phyloP scores from a whole-genome alignment of 2,113 vertebrate species.

The Recurvirostra avosetta region DNA sequence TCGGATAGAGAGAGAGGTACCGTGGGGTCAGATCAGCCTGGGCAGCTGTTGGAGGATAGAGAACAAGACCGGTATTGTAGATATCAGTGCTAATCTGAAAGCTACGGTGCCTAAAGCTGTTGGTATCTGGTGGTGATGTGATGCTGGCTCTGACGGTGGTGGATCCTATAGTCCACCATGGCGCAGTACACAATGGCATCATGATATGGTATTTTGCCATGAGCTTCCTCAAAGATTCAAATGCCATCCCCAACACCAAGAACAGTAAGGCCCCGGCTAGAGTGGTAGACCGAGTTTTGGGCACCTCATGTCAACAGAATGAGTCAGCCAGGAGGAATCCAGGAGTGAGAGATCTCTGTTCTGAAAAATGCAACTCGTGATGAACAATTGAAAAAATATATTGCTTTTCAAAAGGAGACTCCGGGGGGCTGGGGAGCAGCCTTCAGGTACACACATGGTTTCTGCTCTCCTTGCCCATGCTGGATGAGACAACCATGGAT shows the following conservation, averaged over 20 bases:
- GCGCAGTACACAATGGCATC: not conserved
- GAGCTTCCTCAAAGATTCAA: not conserved
- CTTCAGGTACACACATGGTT: too few species aligned
- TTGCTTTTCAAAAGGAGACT: not conserved
- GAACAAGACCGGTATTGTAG: not conserved
- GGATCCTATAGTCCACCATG: not conserved
- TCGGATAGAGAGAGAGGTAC: not conserved
- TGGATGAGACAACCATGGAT: not conserved
- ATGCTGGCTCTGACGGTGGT: not conserved
- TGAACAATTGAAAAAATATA: not conserved
- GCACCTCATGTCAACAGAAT: not conserved
- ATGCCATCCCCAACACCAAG: not conserved
- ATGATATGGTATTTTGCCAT: not conserved
- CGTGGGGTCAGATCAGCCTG: not conserved
- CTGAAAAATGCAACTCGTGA: not conserved
- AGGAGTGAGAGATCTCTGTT: not conserved
- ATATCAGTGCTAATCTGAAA: not conserved
- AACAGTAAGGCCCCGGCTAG: not conserved
- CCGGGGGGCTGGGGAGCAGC: not conserved
- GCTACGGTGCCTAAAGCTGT: not conserved
- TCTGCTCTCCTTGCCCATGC: not conserved
- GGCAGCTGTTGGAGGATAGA: not conserved
- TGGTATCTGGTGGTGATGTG: not conserved
- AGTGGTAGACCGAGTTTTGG: not conserved
- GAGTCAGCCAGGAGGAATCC: not conserved